Conservation (phyloP, 2,888 invertebrate species). For the Drosophila parthenogenetica region DNA sequence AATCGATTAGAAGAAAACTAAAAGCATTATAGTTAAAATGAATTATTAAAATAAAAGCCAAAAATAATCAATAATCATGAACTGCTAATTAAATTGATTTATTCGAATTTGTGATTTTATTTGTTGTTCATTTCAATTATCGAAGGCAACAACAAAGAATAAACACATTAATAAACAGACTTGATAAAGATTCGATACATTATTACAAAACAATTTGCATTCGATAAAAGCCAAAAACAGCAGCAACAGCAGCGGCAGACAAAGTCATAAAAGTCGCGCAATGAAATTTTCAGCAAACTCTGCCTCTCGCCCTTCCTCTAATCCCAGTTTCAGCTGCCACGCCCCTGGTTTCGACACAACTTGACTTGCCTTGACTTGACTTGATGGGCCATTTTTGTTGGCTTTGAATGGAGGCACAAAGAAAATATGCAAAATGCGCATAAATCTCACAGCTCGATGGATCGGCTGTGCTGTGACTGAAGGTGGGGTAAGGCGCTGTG, state of each 20-base stretch:
- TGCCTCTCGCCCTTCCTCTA: background rate
- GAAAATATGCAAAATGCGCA: conserved; percentile 78
- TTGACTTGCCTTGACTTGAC: conserved; percentile 15
- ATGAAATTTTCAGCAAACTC: conserved; percentile 68
- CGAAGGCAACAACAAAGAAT: conserved; percentile 49
- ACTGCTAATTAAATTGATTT: conserved; percentile 1
- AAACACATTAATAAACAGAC: conserved; percentile 73
- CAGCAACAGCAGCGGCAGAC: conserved; percentile 48
- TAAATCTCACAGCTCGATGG: conserved; percentile 69
- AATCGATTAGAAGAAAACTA: background rate
- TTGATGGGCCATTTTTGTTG: conserved; percentile 56
- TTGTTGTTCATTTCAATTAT: conserved; percentile 39
- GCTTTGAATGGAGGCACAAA: conserved; percentile 53
- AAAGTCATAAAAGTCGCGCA: conserved; percentile 77
- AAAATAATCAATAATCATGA: background rate
- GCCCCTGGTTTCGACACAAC: background rate
- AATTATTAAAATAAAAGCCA: background rate
- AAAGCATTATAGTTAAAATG: too few species aligned
- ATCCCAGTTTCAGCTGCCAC: background rate
- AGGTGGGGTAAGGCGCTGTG: background rate
- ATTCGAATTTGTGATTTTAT: background rate
- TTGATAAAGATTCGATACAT: conserved; percentile 76
- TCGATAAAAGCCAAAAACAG: conserved; percentile 73
- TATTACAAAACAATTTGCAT: conserved; percentile 80
- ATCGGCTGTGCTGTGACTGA: background rate